Percentiles rank a stretch among this genome's conserved stretches.
These are phyloP conservation scores for Ptychochromis oligacanthus DNA, from an alignment of 2,113 vertebrate species.

Conservation along the genomic window DNA sequence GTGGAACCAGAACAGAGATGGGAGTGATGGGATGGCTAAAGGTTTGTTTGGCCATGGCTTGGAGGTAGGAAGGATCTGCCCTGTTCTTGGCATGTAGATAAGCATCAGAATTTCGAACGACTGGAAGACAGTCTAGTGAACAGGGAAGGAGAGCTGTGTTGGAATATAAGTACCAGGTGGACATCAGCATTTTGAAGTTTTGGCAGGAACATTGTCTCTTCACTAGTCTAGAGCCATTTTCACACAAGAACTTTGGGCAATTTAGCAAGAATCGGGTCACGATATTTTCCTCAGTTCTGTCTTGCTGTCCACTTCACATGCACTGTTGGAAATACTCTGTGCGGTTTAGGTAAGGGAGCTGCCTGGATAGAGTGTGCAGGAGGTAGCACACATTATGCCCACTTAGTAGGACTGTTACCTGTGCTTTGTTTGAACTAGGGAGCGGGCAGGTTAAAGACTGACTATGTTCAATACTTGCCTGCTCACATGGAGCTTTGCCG, in stretches of 20 bases:
- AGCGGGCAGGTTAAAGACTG: not conserved
- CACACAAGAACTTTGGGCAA: not conserved
- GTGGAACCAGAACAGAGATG: not conserved
- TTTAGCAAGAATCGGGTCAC: not conserved
- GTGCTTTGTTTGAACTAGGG: not conserved
- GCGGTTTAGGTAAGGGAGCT: not conserved
- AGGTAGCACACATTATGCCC: not conserved
- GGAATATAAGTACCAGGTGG: not conserved
- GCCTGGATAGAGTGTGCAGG: not conserved
- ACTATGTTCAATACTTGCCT: not conserved
- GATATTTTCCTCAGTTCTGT: not conserved
- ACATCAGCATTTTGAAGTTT: not conserved
- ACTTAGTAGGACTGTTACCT: not conserved
- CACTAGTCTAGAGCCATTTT: not conserved
- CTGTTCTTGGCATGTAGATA: not conserved
- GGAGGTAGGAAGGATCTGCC: not conserved
- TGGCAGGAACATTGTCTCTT: not conserved
- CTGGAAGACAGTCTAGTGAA: not conserved
- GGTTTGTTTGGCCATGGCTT: not conserved
- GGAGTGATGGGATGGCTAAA: not conserved
- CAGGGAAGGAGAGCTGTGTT: not conserved
- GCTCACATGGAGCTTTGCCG: accelerated
- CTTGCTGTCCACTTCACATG: not conserved
- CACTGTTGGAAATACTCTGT: not conserved
- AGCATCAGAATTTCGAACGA: not conserved